phyloP scores from a whole-genome alignment of 2,113 vertebrate genomes.

The Austrofundulus limnaeus region DNA sequence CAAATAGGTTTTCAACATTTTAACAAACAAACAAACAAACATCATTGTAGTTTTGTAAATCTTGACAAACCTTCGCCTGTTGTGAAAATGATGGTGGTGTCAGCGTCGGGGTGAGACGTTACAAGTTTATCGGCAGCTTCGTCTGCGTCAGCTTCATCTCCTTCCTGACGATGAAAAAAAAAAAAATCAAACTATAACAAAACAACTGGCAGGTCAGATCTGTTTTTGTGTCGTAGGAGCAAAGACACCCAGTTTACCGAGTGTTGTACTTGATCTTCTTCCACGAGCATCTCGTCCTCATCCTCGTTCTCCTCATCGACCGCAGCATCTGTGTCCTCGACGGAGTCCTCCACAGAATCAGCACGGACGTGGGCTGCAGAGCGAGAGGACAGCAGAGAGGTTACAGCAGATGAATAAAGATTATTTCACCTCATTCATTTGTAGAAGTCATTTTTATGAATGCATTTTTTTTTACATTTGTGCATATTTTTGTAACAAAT shows the following conservation, averaged over 20 bases:
- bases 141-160: constrained; percentile 61
- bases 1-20: no score
- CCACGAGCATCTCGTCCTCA: constrained; percentile 70
- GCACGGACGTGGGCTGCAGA: constrained; percentile 65
- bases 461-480: no score
- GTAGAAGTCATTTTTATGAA: no score
- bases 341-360: constrained; percentile 60
- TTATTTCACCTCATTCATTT: no score
- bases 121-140: constrained; percentile 54
- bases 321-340: constrained; percentile 57
- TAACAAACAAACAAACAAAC: no score
- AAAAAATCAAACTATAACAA: neutral
- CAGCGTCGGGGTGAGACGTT: constrained; percentile 75
- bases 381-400: neutral
- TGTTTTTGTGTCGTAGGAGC: neutral
- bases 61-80: constrained; percentile 75
- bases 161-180: constrained; percentile 52
- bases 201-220: neutral
- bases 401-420: no score
- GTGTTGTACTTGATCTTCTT: constrained; percentile 71
- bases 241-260: constrained; percentile 49
- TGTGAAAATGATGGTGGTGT: constrained; percentile 79
- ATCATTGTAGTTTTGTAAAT: neutral
- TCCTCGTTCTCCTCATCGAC: constrained; percentile 80
- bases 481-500: no score